Conservation (phyloP, 2,888 invertebrate genomes). For the Phalera bucephala region DNA sequence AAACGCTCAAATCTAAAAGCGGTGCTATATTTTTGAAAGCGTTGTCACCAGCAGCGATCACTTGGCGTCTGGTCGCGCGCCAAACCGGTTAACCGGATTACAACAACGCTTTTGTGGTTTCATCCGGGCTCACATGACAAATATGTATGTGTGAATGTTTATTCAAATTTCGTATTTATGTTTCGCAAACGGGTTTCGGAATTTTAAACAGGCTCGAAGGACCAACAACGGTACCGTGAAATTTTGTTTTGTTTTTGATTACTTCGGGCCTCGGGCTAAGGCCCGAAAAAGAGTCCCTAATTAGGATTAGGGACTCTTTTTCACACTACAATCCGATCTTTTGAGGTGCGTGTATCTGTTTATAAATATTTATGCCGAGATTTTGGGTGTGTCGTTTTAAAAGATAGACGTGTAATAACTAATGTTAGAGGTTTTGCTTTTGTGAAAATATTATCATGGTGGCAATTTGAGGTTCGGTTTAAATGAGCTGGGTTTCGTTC, state of each 20-base stretch:
- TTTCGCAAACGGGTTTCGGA: constrained; percentile 18
- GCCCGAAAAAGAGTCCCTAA: too few species aligned
- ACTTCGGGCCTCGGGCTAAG: constrained; percentile 13
- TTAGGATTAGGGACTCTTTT: constrained; percentile 22
- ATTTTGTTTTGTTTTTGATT: constrained; percentile 35
- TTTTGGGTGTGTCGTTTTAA: constrained; percentile 4
- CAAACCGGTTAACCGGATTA: constrained; percentile 60
- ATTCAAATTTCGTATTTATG: constrained; percentile 46
- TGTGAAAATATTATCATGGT: too few species aligned
- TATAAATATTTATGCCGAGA: constrained; percentile 12
- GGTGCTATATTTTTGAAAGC: constrained; percentile 23
- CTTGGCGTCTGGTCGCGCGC: constrained; percentile 47
- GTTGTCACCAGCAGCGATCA: constrained; percentile 46
- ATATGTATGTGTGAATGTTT: constrained; percentile 33
- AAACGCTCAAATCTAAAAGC: constrained; percentile 19
- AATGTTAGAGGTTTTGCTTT: too few species aligned
- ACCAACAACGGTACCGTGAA: constrained; percentile 21
- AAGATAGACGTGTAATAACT: background rate
- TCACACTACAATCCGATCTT: constrained; percentile 17
- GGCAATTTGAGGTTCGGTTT: too few species aligned
- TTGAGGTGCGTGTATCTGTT: constrained; percentile 17
- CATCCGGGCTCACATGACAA: constrained; percentile 40
- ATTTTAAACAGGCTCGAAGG: constrained; percentile 33
- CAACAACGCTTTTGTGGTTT: constrained; percentile 53
- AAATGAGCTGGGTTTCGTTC: too few species aligned